Percentiles rank a stretch among this genome's conserved stretches.
Evolutionary conservation across 2,797 vertebrate species (phyloP).

Genomic region (Tragelaphus oryx): DNA sequence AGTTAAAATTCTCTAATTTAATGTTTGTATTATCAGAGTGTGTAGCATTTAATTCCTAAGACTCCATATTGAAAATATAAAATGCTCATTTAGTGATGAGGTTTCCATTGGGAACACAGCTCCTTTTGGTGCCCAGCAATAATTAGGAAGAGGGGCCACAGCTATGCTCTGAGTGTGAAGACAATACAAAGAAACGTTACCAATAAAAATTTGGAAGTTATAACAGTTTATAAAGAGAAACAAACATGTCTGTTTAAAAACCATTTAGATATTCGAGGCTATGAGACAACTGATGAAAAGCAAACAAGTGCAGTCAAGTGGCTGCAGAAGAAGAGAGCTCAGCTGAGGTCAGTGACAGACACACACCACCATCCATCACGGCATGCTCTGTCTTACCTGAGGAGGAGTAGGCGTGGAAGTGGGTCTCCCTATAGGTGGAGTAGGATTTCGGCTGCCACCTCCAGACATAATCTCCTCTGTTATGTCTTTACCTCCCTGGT

Average conservation of each 20-base stretch:
- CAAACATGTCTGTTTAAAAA: background rate
- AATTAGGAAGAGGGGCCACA: background rate
- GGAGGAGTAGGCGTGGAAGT: slow-evolving; percentile 85
- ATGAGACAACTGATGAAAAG: slow-evolving; percentile 69
- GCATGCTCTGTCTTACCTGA: slow-evolving; percentile 84
- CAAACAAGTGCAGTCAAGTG: slow-evolving; percentile 24
- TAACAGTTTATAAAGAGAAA: slow-evolving; percentile 26
- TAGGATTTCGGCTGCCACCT: slow-evolving; percentile 89
- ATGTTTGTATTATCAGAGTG: background rate
- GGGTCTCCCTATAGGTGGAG: slow-evolving; percentile 82
- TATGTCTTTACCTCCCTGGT: slow-evolving; percentile 97
- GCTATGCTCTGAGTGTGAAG: background rate
- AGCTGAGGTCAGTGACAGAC: background rate
- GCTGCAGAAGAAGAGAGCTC: background rate
- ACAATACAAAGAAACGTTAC: background rate
- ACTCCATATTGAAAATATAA: background rate
- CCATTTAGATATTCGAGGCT: background rate
- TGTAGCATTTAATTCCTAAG: background rate
- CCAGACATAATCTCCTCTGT: slow-evolving; percentile 99
- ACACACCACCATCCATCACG: rapidly evolving
- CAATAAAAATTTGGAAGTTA: background rate
- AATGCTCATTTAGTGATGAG: slow-evolving; percentile 20
- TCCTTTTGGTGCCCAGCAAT: background rate
- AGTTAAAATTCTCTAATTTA: slow-evolving; percentile 5
- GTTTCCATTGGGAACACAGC: background rate